Evolutionary conservation across 2,797 vertebrate species (phyloP).

Genomic region (Parauchenoglanis punctatus): DNA sequence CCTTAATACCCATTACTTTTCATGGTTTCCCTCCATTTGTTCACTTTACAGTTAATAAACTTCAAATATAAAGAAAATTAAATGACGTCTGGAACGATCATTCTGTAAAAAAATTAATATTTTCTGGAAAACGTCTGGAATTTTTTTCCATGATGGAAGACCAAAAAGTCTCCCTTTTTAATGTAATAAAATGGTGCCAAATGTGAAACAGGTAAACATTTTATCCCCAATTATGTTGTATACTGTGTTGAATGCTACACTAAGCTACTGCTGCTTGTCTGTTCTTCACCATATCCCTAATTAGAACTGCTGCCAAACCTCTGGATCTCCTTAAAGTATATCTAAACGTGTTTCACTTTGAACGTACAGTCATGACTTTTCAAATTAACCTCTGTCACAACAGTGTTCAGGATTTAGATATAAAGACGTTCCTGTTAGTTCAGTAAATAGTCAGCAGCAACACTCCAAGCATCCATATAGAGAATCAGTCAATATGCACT

Average conservation of each 20-base stretch:
- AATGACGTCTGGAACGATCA: neutral
- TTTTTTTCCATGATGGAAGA: neutral
- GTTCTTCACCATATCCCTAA: neutral
- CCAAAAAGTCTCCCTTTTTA: neutral
- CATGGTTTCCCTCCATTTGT: neutral
- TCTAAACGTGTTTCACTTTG: neutral
- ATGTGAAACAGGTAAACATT: neutral
- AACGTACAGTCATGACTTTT: neutral
- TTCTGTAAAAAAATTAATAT: neutral
- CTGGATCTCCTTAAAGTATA: slow-evolving; percentile 21
- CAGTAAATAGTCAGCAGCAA: neutral
- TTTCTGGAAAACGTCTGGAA: neutral
- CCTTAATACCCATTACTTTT: neutral
- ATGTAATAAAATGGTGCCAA: neutral
- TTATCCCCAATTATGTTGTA: too few relatives aligned
- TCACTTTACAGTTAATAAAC: neutral
- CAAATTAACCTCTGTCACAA: neutral
- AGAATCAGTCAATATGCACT: neutral
- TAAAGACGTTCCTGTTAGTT: neutral
- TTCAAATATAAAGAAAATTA: neutral
- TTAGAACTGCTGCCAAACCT: slow-evolving; percentile 16
- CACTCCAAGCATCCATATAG: neutral
- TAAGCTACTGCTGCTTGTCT: neutral
- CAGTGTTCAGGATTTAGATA: neutral
- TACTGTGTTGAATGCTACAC: neutral